A percentile compares a stretch with the other conserved stretches of the same genome.
These are phyloP conservation scores for Hirtodrosophila cameraria DNA, from an alignment of 2,888 invertebrate species.

Conservation along the genomic window DNA sequence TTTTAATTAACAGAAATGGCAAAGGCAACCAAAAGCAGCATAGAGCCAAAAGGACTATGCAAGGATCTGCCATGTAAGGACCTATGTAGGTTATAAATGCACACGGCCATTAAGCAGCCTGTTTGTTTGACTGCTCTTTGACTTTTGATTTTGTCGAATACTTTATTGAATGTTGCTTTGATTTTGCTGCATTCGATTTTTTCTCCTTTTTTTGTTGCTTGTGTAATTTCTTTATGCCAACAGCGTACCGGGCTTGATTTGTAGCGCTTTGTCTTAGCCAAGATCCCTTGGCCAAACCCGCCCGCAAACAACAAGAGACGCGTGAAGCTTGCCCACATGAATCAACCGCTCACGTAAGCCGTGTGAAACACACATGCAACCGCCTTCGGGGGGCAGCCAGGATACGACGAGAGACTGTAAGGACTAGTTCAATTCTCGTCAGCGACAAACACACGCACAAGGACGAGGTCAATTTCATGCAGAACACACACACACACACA, in stretches of 20 bases:
- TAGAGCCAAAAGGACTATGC: conserved; percentile 8
- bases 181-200: conserved; percentile 12
- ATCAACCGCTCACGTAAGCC: conserved; percentile 50
- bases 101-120: conserved; percentile 11
- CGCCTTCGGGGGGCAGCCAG: not conserved
- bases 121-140: conserved; percentile 22
- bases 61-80: not conserved
- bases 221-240: conserved; percentile 52
- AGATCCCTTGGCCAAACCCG: conserved; percentile 12
- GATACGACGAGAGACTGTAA: conserved; percentile 6
- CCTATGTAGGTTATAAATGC: not conserved
- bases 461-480: conserved; percentile 79
- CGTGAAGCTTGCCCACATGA: conserved; percentile 45
- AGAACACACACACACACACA: conserved; percentile 50
- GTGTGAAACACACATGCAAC: conserved; percentile 44
- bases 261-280: conserved; percentile 53
- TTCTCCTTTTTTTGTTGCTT: not conserved
- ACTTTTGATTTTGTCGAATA: conserved; percentile 17
- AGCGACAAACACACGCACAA: conserved; percentile 55
- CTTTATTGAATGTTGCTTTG: conserved; percentile 42
- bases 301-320: conserved; percentile 2
- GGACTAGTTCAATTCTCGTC: conserved; percentile 43
- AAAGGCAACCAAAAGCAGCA: conserved; percentile 20
- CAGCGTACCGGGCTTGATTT: conserved; percentile 55
- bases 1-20: conserved; percentile 67